Evolutionary conservation across 2,888 invertebrate species (phyloP).

Genomic region (Chydorus sphaericus): DNA sequence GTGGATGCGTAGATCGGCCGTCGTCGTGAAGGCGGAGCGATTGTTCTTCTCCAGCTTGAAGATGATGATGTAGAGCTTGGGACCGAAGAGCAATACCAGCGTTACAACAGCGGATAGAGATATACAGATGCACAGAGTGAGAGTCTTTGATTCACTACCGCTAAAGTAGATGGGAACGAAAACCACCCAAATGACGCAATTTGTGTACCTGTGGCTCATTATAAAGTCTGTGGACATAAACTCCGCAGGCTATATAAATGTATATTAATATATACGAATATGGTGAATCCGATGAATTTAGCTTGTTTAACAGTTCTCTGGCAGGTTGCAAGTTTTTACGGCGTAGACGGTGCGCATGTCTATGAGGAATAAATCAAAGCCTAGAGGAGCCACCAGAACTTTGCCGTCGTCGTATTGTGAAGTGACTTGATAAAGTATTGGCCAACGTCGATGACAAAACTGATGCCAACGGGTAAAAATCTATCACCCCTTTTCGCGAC

Average conservation of each 20-base stretch:
- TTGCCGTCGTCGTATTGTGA: too few relatives aligned
- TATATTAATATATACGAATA: too few relatives aligned
- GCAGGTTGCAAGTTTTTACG: conserved; percentile 58
- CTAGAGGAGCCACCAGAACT: conserved; percentile 46
- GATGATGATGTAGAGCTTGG: conserved; percentile 54
- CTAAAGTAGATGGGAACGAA: conserved; percentile 57
- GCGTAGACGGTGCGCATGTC: conserved; percentile 60
- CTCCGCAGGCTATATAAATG: too few relatives aligned
- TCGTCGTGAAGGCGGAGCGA: conserved; percentile 54
- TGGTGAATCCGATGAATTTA: conserved; percentile 58
- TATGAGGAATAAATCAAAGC: conserved; percentile 54
- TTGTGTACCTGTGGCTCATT: conserved; percentile 70
- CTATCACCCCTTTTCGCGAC: too few relatives aligned
- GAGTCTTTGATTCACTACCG: conserved; percentile 46
- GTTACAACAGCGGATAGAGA: conserved; percentile 57
- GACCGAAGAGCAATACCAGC: conserved; percentile 54
- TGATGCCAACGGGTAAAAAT: too few relatives aligned
- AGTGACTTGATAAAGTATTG: too few relatives aligned
- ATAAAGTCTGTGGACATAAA: too few relatives aligned
- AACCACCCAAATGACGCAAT: conserved; percentile 61
- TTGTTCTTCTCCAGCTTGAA: conserved; percentile 61
- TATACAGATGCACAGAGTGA: conserved; percentile 49
- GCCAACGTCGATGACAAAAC: too few relatives aligned
- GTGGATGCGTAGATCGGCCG: conserved; percentile 54
- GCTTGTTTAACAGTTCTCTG: conserved; percentile 70